Conservation (phyloP, 2,888 invertebrate genomes). For the Automeris io region DNA sequence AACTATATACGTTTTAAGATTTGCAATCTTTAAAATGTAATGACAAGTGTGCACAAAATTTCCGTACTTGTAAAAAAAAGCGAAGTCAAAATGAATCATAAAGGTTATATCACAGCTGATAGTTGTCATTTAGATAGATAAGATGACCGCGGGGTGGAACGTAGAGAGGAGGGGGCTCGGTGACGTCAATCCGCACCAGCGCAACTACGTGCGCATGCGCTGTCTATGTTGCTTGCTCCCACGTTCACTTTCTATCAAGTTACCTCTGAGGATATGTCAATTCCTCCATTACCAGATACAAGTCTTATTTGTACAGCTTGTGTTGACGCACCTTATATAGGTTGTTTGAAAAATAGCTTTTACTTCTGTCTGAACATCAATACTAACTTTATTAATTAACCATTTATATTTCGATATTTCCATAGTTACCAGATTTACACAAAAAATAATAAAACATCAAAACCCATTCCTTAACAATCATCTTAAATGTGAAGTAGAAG, state of each 20-base stretch:
- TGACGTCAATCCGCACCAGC: slow-evolving; percentile 27
- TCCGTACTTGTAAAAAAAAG: not conserved
- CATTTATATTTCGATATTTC: no score
- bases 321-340: not conserved
- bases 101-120: slow-evolving; percentile 23
- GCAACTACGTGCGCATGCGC: slow-evolving; percentile 20
- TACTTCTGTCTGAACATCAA: not conserved
- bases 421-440: no score
- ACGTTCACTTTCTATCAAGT: slow-evolving; percentile 59
- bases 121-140: slow-evolving; percentile 13
- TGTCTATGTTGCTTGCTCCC: slow-evolving; percentile 30
- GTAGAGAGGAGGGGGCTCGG: slow-evolving; percentile 12
- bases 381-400: no score
- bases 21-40: no score
- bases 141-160: slow-evolving; percentile 17
- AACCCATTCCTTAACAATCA: no score
- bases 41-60: no score
- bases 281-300: slow-evolving; percentile 5
- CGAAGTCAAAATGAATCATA: not conserved
- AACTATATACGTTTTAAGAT: no score
- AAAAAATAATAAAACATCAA: no score
- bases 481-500: no score
- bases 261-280: slow-evolving; percentile 27
- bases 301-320: not conserved
- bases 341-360: not conserved